phyloP scores from a whole-genome alignment of 2,113 vertebrate species.

The Rhombomys opimus region DNA sequence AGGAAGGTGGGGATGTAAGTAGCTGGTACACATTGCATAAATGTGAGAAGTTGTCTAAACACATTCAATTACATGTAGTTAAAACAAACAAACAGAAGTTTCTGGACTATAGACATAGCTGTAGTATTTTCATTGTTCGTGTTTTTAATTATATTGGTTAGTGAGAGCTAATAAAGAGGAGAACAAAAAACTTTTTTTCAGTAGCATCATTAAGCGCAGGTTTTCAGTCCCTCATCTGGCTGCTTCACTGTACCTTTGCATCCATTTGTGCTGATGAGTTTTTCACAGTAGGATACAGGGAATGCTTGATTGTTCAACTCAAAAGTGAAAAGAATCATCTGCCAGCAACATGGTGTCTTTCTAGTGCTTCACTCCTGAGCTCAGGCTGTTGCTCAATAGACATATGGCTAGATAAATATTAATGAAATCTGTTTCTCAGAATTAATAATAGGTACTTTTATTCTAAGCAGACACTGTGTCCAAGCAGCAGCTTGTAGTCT shows the following conservation, averaged over 20 bases:
- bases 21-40: not conserved
- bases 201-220: not conserved
- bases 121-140: not conserved
- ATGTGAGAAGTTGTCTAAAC: not conserved
- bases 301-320: constrained; percentile 8
- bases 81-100: not conserved
- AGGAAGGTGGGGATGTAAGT: not conserved
- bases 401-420: constrained; percentile 55
- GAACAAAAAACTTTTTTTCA: not conserved
- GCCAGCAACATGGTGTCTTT: constrained; percentile 78
- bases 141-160: constrained; percentile 26
- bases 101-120: not conserved
- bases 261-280: constrained; percentile 47
- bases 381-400: constrained; percentile 52
- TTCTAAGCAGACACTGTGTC: constrained; percentile 58
- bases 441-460: not conserved
- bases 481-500: constrained; percentile 20
- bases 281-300: not conserved
- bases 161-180: not conserved
- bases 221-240: not conserved
- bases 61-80: not conserved
- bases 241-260: constrained; percentile 32
- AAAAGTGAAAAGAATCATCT: constrained; percentile 83
- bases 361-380: constrained; percentile 45
- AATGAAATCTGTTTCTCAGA: constrained; percentile 60